Evolutionary conservation across 2,888 invertebrate genomes (phyloP), one percentile per base, ranked within the genome.

Genomic region (Rhogogaster chlorosoma): DNA sequence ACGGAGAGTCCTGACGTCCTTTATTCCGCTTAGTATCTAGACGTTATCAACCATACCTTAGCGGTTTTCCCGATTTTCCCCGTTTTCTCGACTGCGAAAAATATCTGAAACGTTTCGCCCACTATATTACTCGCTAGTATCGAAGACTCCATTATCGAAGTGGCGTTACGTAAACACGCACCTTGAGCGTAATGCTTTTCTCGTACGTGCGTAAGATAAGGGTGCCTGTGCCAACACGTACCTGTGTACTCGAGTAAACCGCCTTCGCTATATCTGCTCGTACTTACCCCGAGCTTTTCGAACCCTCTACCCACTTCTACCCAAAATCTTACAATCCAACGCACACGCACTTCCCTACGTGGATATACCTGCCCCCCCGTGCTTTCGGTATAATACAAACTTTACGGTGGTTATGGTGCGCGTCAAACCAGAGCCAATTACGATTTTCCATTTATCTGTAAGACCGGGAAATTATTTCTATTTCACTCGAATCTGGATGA

Each of bases 161-260:
- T 80, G 61, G 61, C 61, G 61, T 29, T 49, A 80, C 38, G 80
- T 61, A 80, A 80, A 80, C 80, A 80, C 80, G 80, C 80, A 80
- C n/a, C 61, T 61, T 29, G 29, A n/a, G 10, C 61, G 80, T 29
- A 53, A 61, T 12, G 61, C 61, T 36, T 53, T 49, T 49, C 77
- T 36, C 10, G 38, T 80, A 80, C 80, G 80, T 64, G 80, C 80
- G 38, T 64, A 64, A 80, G 80, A 80, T 80, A 64, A 80, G 49
- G 80, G 80, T n/a, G 38, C 71, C 70, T 36, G 70, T 70, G 36
- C 70, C 70, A 36, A 70, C 70, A 36, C 70, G 70, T 73, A 73
- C 22, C 42, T 73, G 42, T 73, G 71, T 73, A 36, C 67, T 73
- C 38, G 73, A 73, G 38, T 38, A 42, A 73, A 32, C 67, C 22